Evolutionary conservation across 1,140 invertebrate genomes (phyloP).

Genomic region (Holotrichia oblita): DNA sequence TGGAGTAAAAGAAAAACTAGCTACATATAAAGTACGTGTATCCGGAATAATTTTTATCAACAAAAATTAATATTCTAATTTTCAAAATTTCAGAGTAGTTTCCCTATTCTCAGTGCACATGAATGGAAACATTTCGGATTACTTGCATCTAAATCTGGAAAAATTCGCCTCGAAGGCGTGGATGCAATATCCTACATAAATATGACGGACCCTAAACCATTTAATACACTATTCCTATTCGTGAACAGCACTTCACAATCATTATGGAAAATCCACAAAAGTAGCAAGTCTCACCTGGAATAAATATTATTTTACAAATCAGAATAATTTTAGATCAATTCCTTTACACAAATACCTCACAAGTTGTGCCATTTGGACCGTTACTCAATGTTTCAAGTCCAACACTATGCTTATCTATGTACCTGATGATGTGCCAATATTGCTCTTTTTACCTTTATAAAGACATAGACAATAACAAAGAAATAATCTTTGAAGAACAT

Average conservation of each 20-base stretch:
- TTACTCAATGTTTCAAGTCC: neutral
- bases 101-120: neutral
- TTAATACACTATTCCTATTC: conserved; percentile 8
- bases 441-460: conserved; percentile 30
- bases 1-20: neutral
- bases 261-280: conserved; percentile 36
- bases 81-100: conserved; percentile 6
- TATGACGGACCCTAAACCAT: no score
- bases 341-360: neutral
- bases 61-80: neutral
- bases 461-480: neutral
- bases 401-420: conserved; percentile 24
- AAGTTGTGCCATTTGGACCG: neutral
- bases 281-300: neutral
- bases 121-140: conserved; percentile 24
- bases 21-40: neutral
- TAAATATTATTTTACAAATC: neutral
- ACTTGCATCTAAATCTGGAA: conserved; percentile 38
- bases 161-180: conserved; percentile 46
- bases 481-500: neutral
- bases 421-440: conserved; percentile 34
- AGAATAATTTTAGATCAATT: conserved; percentile 19
- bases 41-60: neutral
- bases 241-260: neutral
- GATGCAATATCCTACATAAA: neutral